Percentiles rank a stretch among this genome's conserved stretches.
Evolutionary conservation across 2,888 invertebrate genomes (phyloP).

Genomic region (Nebria salina): DNA sequence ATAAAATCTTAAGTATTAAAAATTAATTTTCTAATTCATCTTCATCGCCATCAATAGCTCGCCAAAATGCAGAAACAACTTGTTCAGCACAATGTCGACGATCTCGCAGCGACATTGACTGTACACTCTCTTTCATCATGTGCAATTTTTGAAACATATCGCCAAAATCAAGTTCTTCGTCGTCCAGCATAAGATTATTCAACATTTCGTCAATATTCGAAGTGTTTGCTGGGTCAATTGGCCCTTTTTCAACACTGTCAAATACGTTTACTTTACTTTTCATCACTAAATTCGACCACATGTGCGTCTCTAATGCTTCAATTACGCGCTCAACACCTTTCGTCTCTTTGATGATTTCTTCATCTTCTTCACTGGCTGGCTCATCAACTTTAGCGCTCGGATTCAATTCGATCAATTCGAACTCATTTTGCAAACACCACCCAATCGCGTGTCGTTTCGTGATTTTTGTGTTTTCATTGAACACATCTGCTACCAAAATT

Average conservation of each 20-base stretch:
- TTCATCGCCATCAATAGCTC: slow-evolving; percentile 77
- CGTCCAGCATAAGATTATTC: slow-evolving; percentile 40
- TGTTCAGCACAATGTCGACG: slow-evolving; percentile 76
- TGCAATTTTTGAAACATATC: slow-evolving; percentile 73
- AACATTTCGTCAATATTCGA: slow-evolving; percentile 39
- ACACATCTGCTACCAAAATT: slow-evolving; percentile 68
- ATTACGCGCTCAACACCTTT: slow-evolving; percentile 73
- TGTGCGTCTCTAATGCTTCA: slow-evolving; percentile 76
- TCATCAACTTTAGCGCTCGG: slow-evolving; percentile 61
- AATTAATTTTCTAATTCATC: slow-evolving; percentile 69
- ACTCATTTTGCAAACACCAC: slow-evolving; percentile 75
- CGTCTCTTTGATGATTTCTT: slow-evolving; percentile 68
- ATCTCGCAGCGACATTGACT: slow-evolving; percentile 70
- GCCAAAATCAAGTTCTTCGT: slow-evolving; percentile 66
- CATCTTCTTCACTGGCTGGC: slow-evolving; percentile 59
- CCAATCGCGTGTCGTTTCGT: slow-evolving; percentile 63
- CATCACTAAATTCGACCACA: slow-evolving; percentile 75
- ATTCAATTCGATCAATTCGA: slow-evolving; percentile 75
- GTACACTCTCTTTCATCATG: slow-evolving; percentile 74
- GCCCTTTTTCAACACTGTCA: slow-evolving; percentile 32
- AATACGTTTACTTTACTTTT: slow-evolving; percentile 58
- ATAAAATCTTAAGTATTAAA: neutral
- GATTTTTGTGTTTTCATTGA: slow-evolving; percentile 61
- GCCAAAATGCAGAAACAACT: slow-evolving; percentile 78
- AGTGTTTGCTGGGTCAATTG: slow-evolving; percentile 27